Conservation (phyloP, 1,140 invertebrate genomes). For the Aphelenchoides avenae region DNA sequence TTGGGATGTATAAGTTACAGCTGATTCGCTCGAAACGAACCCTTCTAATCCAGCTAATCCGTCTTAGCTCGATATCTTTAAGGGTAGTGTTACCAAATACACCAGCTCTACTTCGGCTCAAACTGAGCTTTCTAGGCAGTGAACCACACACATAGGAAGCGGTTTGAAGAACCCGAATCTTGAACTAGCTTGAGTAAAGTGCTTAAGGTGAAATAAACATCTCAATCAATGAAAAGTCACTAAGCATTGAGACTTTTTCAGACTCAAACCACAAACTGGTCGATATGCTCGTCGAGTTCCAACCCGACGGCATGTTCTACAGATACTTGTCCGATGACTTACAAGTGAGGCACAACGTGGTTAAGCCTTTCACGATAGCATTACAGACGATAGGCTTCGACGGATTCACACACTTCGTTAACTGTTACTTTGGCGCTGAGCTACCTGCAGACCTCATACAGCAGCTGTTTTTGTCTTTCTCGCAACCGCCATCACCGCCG, state of each 20-base stretch:
- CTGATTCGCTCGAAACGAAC: too few relatives aligned
- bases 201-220: not conserved
- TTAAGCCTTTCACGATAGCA: not conserved
- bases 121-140: too few relatives aligned
- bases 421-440: constrained; percentile 57
- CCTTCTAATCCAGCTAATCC: too few relatives aligned
- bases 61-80: too few relatives aligned
- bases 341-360: constrained; percentile 27
- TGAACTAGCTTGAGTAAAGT: too few relatives aligned
- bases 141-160: too few relatives aligned
- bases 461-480: constrained; percentile 56
- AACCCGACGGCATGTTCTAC: constrained; percentile 57
- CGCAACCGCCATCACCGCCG: constrained; percentile 16
- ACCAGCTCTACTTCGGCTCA: too few relatives aligned
- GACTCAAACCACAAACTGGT: constrained; percentile 56
- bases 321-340: constrained; percentile 50
- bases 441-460: constrained; percentile 54
- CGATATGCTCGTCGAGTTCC: constrained; percentile 56
- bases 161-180: too few relatives aligned
- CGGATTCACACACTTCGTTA: constrained; percentile 54
- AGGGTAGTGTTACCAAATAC: too few relatives aligned
- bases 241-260: constrained; percentile 19
- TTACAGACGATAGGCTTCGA: constrained; percentile 57
- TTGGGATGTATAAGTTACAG: too few relatives aligned
- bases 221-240: constrained; percentile 6